Conservation (phyloP, 2,797 vertebrate species). For the Tangara arthus region DNA sequence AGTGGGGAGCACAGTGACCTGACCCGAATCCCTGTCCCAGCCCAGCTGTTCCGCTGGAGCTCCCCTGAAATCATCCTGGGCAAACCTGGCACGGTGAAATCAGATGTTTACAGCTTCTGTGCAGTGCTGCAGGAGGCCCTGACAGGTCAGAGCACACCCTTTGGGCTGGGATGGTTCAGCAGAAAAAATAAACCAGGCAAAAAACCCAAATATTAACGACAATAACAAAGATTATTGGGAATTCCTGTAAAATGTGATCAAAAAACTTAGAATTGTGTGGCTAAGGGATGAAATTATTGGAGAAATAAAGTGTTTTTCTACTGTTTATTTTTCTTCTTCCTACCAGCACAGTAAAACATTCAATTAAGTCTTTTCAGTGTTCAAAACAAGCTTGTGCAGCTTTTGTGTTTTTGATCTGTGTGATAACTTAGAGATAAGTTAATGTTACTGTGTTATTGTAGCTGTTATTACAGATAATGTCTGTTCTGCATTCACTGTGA, state of each 20-base stretch:
- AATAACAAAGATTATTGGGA: background rate
- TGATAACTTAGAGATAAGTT: background rate
- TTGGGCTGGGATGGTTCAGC: background rate
- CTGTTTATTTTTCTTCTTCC: background rate
- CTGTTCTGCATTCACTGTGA: background rate
- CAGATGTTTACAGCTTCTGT: constrained; percentile 78
- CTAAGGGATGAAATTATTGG: background rate
- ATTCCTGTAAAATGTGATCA: background rate
- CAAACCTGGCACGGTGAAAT: constrained; percentile 54
- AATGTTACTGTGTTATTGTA: background rate
- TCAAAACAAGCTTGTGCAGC: background rate
- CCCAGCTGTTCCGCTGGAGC: constrained; percentile 75
- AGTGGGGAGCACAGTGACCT: constrained; percentile 62
- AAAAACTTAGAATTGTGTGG: background rate
- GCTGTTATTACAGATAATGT: background rate
- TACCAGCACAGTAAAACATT: background rate
- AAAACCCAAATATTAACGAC: background rate
- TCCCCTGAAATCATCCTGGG: constrained; percentile 78
- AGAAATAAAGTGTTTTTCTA: background rate
- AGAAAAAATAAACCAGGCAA: background rate
- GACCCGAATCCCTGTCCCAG: constrained; percentile 69
- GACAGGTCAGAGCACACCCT: constrained; percentile 68
- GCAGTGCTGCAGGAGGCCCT: constrained; percentile 76
- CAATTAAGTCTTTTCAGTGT: background rate
- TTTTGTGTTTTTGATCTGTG: background rate